Conservation (phyloP, 2,888 invertebrate species). For the Ganaspis brasiliensis region DNA sequence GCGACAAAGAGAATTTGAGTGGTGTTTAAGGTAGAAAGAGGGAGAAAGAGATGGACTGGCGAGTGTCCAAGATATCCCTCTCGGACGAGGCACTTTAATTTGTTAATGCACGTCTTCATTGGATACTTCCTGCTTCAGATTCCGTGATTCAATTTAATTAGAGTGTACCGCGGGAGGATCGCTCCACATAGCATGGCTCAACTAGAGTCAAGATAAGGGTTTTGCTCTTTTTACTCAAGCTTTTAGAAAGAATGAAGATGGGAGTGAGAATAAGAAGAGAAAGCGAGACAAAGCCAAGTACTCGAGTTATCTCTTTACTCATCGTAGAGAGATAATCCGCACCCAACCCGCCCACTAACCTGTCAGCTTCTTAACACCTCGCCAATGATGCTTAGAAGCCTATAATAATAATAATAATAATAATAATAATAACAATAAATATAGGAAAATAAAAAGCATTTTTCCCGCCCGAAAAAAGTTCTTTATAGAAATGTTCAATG, state of each 20-base stretch:
- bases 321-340: conserved; percentile 10
- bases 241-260: conserved; percentile 17
- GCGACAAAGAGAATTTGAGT: conserved; percentile 27
- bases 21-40: conserved; percentile 18
- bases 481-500: too few species aligned
- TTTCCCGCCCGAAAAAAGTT: too few species aligned
- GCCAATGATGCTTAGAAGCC: neutral
- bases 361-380: conserved; percentile 24
- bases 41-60: conserved; percentile 62
- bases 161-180: conserved; percentile 53
- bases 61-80: conserved; percentile 70
- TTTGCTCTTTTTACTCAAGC: conserved; percentile 16
- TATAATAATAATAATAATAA: too few species aligned
- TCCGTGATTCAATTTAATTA: conserved; percentile 77
- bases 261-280: conserved; percentile 39
- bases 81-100: conserved; percentile 74
- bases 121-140: conserved; percentile 74
- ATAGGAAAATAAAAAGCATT: too few species aligned
- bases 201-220: neutral
- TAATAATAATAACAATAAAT: too few species aligned
- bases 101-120: conserved; percentile 76
- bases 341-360: conserved; percentile 26
- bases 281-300: conserved; percentile 47
- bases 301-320: conserved; percentile 52
- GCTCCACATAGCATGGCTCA: conserved; percentile 19